These are phyloP conservation scores for Diploptera punctata DNA, from an alignment of 2,888 invertebrate species.

Conservation along the genomic window DNA sequence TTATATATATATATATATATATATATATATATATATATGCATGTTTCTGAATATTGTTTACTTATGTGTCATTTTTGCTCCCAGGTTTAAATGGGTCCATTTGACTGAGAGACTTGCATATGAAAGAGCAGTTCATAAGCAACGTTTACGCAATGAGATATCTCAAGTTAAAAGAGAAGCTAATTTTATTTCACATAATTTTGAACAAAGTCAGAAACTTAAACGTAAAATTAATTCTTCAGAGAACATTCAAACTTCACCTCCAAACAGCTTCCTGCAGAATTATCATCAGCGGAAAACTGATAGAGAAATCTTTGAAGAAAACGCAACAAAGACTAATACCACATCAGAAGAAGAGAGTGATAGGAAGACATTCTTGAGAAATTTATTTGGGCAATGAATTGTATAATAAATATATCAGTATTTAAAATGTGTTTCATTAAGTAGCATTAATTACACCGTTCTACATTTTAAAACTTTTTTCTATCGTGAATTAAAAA, in stretches of 20 bases:
- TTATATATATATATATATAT: no score
- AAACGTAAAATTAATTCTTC: no score
- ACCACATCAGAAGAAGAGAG: not conserved
- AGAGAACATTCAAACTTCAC: not conserved
- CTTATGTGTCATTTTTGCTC: no score
- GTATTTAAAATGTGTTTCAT: no score
- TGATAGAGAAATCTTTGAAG: slow-evolving; percentile 36
- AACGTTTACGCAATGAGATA: slow-evolving; percentile 85
- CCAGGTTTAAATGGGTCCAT: slow-evolving; percentile 94
- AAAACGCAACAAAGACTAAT: slow-evolving; percentile 34
- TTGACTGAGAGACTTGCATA: slow-evolving; percentile 92
- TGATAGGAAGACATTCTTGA: slow-evolving; percentile 25
- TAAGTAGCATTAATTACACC: no score
- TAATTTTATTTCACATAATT: slow-evolving; percentile 82
- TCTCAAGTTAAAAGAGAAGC: slow-evolving; percentile 91
- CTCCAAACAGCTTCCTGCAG: not conserved
- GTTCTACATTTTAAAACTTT: no score
- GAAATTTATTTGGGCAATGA: slow-evolving; percentile 19
- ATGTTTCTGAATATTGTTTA: no score
- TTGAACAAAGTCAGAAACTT: slow-evolving; percentile 77
- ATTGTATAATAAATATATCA: no score
- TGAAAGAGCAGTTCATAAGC: slow-evolving; percentile 88
- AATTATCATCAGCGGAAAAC: slow-evolving; percentile 44
- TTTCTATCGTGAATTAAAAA: no score
- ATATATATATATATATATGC: no score